Percentiles rank a stretch among this genome's conserved stretches.
phyloP scores from a whole-genome alignment of 2,113 vertebrate species.

The Petrocephalus microphthalmus region DNA sequence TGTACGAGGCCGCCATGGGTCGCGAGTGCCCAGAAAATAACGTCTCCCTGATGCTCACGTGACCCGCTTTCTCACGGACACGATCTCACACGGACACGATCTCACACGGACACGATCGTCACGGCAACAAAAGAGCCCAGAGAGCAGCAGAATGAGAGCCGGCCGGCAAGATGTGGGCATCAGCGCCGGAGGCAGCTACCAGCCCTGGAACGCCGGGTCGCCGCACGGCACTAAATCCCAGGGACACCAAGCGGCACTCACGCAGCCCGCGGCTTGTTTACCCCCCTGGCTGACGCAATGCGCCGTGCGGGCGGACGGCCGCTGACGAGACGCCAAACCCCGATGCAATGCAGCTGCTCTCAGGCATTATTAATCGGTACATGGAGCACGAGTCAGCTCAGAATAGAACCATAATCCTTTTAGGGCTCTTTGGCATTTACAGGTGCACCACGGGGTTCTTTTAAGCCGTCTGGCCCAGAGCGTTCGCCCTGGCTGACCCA shows the following conservation, averaged over 20 bases:
- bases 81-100: not conserved
- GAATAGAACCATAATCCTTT: not conserved
- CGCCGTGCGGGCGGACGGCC: not conserved
- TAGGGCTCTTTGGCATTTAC: not conserved
- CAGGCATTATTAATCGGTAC: not conserved
- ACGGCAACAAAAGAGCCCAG: not conserved
- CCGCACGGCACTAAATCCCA: not conserved
- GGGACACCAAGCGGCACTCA: slow-evolving; percentile 1
- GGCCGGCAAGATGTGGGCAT: not conserved
- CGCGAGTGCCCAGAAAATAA: not conserved
- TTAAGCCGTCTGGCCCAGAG: not conserved
- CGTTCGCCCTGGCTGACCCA: not conserved
- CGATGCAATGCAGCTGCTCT: slow-evolving; percentile 2
- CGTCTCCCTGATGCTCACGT: not conserved
- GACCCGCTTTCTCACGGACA: not conserved
- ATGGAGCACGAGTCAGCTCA: not conserved
- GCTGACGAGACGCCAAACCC: not conserved
- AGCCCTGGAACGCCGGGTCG: not conserved
- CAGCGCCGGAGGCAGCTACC: not conserved
- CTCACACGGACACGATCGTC: not conserved
- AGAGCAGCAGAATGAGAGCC: not conserved
- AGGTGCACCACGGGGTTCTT: not conserved
- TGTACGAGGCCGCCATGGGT: too few species aligned
- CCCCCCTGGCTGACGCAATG: not conserved
- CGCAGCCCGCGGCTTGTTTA: slow-evolving; percentile 4